Evolutionary conservation across 2,797 vertebrate species (phyloP).

Genomic region (Hipposideros larvatus): DNA sequence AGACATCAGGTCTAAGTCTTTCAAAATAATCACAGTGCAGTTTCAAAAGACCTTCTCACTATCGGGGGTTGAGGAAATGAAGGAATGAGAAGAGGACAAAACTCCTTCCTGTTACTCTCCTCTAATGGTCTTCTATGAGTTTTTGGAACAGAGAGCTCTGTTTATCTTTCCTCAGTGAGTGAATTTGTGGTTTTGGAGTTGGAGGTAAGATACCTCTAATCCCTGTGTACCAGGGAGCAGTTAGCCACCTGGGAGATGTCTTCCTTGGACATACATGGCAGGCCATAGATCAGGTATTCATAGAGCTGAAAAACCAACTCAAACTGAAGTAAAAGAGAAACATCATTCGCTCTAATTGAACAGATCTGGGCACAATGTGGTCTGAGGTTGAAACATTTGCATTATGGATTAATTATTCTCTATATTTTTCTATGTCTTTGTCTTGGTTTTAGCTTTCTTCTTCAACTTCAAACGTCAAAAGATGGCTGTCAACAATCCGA

Average conservation of each 20-base stretch:
- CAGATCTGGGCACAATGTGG: neutral
- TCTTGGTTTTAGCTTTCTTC: slow-evolving; percentile 37
- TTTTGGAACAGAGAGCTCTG: neutral
- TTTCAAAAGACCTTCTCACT: neutral
- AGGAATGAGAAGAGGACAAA: neutral
- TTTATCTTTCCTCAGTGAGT: neutral
- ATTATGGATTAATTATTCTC: neutral
- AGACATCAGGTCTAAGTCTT: neutral
- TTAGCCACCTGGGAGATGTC: neutral
- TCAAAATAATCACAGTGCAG: neutral
- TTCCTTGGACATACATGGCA: neutral
- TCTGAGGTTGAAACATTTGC: neutral
- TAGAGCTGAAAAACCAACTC: neutral
- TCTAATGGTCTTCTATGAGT: neutral
- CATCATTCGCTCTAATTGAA: neutral
- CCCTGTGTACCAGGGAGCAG: neutral
- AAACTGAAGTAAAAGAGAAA: neutral
- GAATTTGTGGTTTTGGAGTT: neutral
- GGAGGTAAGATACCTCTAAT: neutral
- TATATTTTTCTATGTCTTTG: neutral
- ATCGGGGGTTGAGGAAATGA: neutral
- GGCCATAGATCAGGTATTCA: neutral
- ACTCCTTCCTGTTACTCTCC: neutral
- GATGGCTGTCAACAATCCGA: neutral
- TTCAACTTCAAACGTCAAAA: neutral